phyloP scores from a whole-genome alignment of 2,888 invertebrate genomes.

The Euzetes globulus region DNA sequence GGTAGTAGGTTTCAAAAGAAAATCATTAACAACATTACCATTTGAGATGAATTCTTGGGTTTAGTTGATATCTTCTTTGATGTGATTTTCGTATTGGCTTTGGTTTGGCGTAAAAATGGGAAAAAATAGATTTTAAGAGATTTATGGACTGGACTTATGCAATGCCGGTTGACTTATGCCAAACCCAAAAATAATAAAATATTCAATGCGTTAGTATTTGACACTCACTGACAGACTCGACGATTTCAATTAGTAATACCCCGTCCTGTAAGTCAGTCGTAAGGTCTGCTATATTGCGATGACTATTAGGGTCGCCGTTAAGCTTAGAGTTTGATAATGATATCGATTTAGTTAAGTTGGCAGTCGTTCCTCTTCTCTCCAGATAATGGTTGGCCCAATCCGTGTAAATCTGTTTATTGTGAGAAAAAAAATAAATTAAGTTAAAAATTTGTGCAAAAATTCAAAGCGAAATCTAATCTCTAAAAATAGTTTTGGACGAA shows the following conservation, averaged over 20 bases:
- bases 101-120: background rate
- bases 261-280: conserved; percentile 33
- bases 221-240: conserved; percentile 33
- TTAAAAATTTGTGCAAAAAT: background rate
- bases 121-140: background rate
- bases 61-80: background rate
- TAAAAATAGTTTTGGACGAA: background rate
- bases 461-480: background rate
- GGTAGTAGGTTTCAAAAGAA: background rate
- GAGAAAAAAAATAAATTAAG: background rate
- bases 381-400: conserved; percentile 36
- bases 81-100: background rate
- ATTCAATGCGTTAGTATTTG: background rate
- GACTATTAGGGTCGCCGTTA: background rate
- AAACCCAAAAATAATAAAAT: background rate
- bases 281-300: conserved; percentile 24
- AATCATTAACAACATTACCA: background rate
- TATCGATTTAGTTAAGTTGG: conserved; percentile 9
- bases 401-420: conserved; percentile 30
- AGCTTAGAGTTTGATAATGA: background rate
- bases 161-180: background rate
- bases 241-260: conserved; percentile 22
- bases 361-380: conserved; percentile 7
- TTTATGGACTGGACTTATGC: background rate
- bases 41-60: conserved; percentile 12